These are phyloP conservation scores for Erebia epiphron DNA, from an alignment of 2,888 invertebrate species.

Conservation along the genomic window DNA sequence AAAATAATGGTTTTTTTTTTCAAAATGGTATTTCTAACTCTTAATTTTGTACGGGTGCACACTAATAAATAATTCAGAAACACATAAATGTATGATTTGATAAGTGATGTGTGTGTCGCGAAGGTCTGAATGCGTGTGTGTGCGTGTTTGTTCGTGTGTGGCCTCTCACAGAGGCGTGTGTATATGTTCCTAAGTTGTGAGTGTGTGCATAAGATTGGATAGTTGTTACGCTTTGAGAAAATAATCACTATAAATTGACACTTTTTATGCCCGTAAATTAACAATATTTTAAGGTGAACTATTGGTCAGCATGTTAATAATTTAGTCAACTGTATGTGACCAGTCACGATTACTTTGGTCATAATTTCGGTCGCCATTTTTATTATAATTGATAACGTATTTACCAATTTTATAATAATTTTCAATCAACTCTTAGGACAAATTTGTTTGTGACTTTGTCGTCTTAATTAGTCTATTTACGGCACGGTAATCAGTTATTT, in stretches of 20 bases:
- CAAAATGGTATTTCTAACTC: neutral
- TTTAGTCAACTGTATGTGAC: too few species aligned
- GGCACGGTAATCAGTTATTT: too few species aligned
- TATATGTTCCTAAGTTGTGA: conserved; percentile 21
- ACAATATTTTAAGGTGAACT: too few species aligned
- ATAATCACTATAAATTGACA: neutral
- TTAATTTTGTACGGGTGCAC: conserved; percentile 7
- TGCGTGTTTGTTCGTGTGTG: conserved; percentile 48
- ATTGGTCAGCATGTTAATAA: too few species aligned
- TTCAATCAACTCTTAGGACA: too few species aligned
- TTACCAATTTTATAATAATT: too few species aligned
- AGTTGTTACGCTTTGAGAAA: conserved; percentile 6
- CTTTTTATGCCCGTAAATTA: neutral
- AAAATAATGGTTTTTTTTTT: neutral
- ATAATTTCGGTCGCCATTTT: too few species aligned
- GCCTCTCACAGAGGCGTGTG: conserved; percentile 17
- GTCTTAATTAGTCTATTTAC: too few species aligned
- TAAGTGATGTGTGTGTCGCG: conserved; percentile 36
- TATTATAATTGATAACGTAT: too few species aligned
- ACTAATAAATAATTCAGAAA: conserved; percentile 9
- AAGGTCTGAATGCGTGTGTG: conserved; percentile 49
- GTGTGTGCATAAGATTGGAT: conserved; percentile 14
- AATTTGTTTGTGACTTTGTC: too few species aligned
- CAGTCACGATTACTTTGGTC: too few species aligned
- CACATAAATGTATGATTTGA: neutral